These are phyloP conservation scores for Prosapia bicincta DNA, from an alignment of 2,888 invertebrate genomes.

Conservation along the genomic window DNA sequence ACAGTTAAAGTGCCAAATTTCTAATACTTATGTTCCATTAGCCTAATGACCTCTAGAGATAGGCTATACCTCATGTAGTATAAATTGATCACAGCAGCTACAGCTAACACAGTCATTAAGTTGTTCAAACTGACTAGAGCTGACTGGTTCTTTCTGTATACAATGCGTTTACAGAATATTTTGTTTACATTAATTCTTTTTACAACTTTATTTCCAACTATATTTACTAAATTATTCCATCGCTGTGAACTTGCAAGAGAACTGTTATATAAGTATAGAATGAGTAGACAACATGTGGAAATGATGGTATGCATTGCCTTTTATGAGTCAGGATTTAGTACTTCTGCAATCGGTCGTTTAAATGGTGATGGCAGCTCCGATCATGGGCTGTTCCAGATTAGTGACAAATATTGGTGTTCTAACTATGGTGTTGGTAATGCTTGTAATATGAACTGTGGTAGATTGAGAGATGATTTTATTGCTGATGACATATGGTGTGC, in stretches of 20 bases:
- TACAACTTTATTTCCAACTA: neutral
- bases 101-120: too few species aligned
- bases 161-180: neutral
- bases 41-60: too few species aligned
- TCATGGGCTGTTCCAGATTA: slow-evolving; percentile 69
- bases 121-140: too few species aligned
- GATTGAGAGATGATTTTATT: neutral
- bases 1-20: too few species aligned
- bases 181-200: neutral
- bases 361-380: slow-evolving; percentile 59
- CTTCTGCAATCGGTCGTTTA: slow-evolving; percentile 49
- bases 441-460: neutral
- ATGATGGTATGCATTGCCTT: slow-evolving; percentile 71
- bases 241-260: slow-evolving; percentile 69
- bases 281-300: slow-evolving; percentile 45
- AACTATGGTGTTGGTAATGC: neutral
- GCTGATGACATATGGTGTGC: slow-evolving; percentile 4
- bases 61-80: too few species aligned
- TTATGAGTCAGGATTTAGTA: slow-evolving; percentile 66
- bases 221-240: slow-evolving; percentile 50
- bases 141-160: too few species aligned
- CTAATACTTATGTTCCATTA: too few species aligned
- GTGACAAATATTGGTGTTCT: slow-evolving; percentile 10
- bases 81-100: too few species aligned
- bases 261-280: slow-evolving; percentile 44